phyloP scores from a whole-genome alignment of 2,888 invertebrate species.

The Rapana venosa region DNA sequence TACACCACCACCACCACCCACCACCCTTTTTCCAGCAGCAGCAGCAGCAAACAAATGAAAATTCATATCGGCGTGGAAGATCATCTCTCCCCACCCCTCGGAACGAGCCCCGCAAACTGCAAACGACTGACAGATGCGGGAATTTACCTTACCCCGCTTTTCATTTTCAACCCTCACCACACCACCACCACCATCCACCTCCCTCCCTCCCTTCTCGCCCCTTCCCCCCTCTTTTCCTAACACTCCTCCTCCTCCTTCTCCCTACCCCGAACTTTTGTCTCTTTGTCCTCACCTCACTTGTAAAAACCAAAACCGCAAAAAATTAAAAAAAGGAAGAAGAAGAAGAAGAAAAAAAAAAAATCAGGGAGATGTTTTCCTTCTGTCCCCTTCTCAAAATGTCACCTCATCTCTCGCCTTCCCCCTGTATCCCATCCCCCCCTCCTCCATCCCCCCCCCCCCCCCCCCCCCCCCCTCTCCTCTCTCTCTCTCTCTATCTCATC shows the following conservation, averaged over 20 bases:
- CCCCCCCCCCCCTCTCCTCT: too few species aligned
- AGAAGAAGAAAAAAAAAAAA: neutral
- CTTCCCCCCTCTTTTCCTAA: neutral
- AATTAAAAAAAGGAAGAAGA: neutral
- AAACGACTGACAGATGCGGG: slow-evolving; percentile 28
- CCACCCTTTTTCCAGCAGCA: neutral
- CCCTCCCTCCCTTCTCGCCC: neutral
- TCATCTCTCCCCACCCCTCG: neutral
- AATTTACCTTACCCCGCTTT: neutral
- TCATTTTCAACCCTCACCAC: neutral
- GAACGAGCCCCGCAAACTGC: neutral
- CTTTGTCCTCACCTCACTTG: too few species aligned
- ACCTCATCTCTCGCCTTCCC: neutral
- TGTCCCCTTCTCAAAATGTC: neutral
- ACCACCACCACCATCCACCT: neutral
- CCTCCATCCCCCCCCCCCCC: too few species aligned
- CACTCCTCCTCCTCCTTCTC: neutral
- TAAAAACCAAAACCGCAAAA: neutral
- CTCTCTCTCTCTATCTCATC: too few species aligned
- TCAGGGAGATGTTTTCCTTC: neutral
- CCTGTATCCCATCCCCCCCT: neutral
- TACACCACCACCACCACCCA: too few species aligned
- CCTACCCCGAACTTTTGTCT: too few species aligned
- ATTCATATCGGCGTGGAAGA: slow-evolving; percentile 13
- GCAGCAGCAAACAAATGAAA: slow-evolving; percentile 33